A percentile compares a stretch with the other conserved stretches of the same genome.
These are phyloP conservation scores for Polylopha cassiicola DNA, from an alignment of 2,888 invertebrate species.

Conservation along the genomic window DNA sequence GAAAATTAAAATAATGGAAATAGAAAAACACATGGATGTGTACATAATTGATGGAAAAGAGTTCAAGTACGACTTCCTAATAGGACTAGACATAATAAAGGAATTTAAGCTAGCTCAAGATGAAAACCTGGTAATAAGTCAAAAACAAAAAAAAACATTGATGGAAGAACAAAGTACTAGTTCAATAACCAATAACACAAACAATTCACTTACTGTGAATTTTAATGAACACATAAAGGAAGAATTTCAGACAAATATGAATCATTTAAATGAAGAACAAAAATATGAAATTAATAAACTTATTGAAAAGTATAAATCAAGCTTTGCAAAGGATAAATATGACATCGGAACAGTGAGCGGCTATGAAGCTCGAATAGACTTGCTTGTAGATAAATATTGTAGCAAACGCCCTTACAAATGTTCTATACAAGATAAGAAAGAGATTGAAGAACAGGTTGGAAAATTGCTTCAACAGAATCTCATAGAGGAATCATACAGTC, in stretches of 20 bases:
- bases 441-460: slow-evolving; percentile 16
- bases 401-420: slow-evolving; percentile 21
- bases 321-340: slow-evolving; percentile 24
- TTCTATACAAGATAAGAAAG: slow-evolving; percentile 15
- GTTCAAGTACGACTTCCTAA: slow-evolving; percentile 11
- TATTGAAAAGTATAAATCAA: slow-evolving; percentile 20
- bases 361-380: slow-evolving; percentile 23
- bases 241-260: slow-evolving; percentile 21
- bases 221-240: slow-evolving; percentile 25
- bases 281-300: slow-evolving; percentile 20
- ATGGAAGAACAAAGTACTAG: slow-evolving; percentile 8
- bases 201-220: slow-evolving; percentile 5
- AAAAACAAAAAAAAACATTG: slow-evolving; percentile 4
- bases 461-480: slow-evolving; percentile 12
- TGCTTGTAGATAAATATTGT: slow-evolving; percentile 21
- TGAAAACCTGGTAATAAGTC: slow-evolving; percentile 14
- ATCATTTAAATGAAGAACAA: slow-evolving; percentile 23
- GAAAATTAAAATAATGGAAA: slow-evolving; percentile 22
- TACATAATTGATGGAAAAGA: slow-evolving; percentile 22
- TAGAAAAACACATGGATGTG: slow-evolving; percentile 20
- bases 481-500: slow-evolving; percentile 17
- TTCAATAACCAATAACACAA: not conserved
- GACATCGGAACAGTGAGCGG: slow-evolving; percentile 21
- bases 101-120: slow-evolving; percentile 11
- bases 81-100: slow-evolving; percentile 9